Evolutionary conservation across 2,888 invertebrate genomes (phyloP).

Genomic region (Nesidiocoris tenuis): DNA sequence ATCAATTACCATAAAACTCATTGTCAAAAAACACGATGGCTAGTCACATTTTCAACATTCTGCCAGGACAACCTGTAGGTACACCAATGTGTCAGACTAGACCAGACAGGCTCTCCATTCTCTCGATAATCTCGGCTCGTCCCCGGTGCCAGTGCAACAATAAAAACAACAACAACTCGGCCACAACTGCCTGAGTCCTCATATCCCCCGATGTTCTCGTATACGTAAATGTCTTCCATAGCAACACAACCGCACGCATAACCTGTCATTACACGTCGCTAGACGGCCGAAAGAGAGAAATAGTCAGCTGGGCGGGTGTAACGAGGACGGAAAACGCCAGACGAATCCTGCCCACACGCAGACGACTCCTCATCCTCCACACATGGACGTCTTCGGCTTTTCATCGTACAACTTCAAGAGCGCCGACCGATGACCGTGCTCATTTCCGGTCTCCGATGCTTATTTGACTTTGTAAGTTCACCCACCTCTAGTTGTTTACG

Average conservation of each 20-base stretch:
- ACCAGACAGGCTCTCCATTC: too few species aligned
- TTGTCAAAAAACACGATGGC: too few species aligned
- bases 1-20: too few species aligned
- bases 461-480: neutral
- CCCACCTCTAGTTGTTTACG: neutral
- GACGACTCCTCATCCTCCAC: neutral
- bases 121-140: too few species aligned
- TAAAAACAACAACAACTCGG: neutral
- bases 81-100: too few species aligned
- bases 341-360: neutral
- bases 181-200: neutral
- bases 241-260: neutral
- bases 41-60: too few species aligned
- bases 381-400: neutral
- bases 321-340: neutral
- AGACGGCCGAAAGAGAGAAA: neutral
- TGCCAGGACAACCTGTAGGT: too few species aligned
- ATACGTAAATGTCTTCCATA: too few species aligned
- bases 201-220: neutral
- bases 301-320: neutral
- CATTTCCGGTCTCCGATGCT: neutral
- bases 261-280: neutral
- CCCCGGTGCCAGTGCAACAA: too few species aligned
- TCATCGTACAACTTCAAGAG: neutral
- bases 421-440: neutral